Base-by-base conservation (phyloP, 2,888 invertebrate species). In the Tortrix viridana region DNA sequence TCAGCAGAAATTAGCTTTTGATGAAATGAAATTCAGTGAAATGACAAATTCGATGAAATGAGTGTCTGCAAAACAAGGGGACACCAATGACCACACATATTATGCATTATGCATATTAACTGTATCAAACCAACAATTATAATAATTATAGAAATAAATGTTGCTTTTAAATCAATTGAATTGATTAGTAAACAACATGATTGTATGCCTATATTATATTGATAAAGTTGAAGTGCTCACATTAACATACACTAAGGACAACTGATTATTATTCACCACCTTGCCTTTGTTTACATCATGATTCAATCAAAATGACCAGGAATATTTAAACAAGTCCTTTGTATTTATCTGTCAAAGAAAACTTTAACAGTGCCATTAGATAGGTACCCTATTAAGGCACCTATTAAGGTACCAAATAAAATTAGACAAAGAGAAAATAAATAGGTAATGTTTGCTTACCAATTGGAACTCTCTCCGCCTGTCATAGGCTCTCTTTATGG, bases 401-500 rank as follows among this genome's bases (percentile, higher is more conserved):
- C 2, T 22, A 16, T 19, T 4, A 23, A 22, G 26, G 37, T 14
- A 50, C 3, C 3, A 3, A 12, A 7, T 12, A 3, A 3, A 12
- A 32, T 2, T 12, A 3, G 50, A 62, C 50, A 41, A 56, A 47
- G 62, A 41, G 3, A 1, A 19, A 14, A 26, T 14, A 20, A 9
- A 3, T 20, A 16, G 26, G 37, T 32, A 22, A 18, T 74, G 71
- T 69, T 71, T 69, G 89, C 91, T 94, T 92, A 98, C 98, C 95
- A 99, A 94, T 94, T 99, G 99, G 93, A 98, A 99, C 93, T 99
- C 98, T 92, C 98, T 95, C 91, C 99, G 93, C 79, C 98, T 94
- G 81, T 98, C 98, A 84, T 96, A 99, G 14, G 99, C 98, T 80
- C 95, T 94, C 82, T 94, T 94, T 76, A 99, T 98, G 67, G 97